Percentiles rank a stretch among this genome's conserved stretches.
These are phyloP conservation scores for Nemoura dubitans DNA, from an alignment of 2,888 invertebrate genomes.

Conservation along the genomic window DNA sequence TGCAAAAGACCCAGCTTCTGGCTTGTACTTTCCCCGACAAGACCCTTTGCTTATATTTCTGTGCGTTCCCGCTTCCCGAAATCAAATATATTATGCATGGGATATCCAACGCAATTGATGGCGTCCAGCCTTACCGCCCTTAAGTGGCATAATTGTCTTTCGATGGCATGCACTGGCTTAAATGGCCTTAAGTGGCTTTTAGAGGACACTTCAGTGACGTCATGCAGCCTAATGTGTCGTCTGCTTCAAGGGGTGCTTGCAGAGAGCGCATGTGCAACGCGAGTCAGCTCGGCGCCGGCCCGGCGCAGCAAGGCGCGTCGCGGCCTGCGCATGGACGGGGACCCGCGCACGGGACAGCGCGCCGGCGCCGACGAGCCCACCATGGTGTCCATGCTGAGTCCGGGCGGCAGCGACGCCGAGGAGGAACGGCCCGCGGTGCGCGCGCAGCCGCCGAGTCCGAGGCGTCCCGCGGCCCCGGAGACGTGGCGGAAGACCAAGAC, in stretches of 20 bases:
- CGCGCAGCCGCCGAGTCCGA: background rate
- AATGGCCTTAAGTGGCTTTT: no score
- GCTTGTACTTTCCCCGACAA: no score
- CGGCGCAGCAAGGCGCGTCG: constrained; percentile 28
- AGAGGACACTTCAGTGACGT: no score
- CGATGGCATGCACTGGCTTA: no score
- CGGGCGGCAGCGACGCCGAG: constrained; percentile 67
- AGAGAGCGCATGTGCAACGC: background rate
- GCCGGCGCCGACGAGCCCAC: constrained; percentile 57
- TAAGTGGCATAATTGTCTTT: no score
- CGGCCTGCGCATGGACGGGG: background rate
- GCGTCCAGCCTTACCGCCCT: no score
- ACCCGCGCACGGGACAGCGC: constrained; percentile 28
- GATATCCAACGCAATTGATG: no score
- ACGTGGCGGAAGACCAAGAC: background rate
- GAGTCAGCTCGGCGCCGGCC: constrained; percentile 45
- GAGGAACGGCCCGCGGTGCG: background rate
- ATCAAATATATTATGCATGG: no score
- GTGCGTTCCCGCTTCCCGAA: no score
- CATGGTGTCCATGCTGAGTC: constrained; percentile 73
- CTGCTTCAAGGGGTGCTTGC: background rate
- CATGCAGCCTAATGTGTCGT: background rate
- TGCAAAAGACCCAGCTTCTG: no score
- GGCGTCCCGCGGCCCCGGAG: constrained; percentile 21
- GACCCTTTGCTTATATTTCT: no score